Evolutionary conservation across 2,113 vertebrate species (phyloP).

Genomic region (Chlorodrepanis virens): DNA sequence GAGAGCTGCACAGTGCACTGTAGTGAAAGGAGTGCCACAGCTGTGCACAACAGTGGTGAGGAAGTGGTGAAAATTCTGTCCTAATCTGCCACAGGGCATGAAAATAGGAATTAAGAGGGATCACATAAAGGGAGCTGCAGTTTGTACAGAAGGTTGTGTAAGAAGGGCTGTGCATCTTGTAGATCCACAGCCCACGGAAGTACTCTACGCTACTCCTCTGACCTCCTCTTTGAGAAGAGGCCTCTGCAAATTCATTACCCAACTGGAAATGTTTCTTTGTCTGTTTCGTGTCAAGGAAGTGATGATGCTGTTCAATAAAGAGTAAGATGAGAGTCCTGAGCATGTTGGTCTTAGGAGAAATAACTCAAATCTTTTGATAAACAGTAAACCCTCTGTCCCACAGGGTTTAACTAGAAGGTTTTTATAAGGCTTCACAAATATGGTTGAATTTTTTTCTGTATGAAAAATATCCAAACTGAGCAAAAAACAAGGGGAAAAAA

Average conservation of each 20-base stretch:
- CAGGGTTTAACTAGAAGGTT: not conserved
- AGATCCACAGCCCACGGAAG: too few relatives aligned
- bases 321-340: not conserved
- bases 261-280: not conserved
- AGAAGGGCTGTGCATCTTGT: too few relatives aligned
- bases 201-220: too few relatives aligned
- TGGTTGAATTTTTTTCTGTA: not conserved
- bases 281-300: not conserved
- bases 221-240: not conserved
- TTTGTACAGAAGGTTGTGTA: too few relatives aligned
- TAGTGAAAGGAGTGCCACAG: not conserved
- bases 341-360: not conserved
- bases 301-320: not conserved
- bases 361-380: not conserved
- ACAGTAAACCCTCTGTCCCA: not conserved
- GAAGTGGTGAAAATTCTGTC: not conserved
- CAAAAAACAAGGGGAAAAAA: not conserved
- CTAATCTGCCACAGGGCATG: too few relatives aligned
- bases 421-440: not conserved
- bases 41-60: accelerated
- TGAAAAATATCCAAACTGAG: not conserved
- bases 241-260: not conserved
- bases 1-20: not conserved
- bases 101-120: too few relatives aligned
- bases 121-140: too few relatives aligned